Evolutionary conservation across 2,797 vertebrate species (phyloP).

Genomic region (Remorina albescens): DNA sequence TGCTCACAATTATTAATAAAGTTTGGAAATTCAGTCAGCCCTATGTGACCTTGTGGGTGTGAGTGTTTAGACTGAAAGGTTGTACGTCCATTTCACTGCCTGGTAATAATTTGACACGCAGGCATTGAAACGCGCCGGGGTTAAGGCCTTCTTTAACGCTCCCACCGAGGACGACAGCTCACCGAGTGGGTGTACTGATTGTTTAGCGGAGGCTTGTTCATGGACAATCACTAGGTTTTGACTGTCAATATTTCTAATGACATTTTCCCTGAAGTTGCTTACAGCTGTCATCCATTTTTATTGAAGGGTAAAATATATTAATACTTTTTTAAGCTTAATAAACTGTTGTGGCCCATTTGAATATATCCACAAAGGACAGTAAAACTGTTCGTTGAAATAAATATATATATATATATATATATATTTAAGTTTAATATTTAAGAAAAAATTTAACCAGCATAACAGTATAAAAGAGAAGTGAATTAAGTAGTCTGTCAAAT

Average conservation of each 20-base stretch:
- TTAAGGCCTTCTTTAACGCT: slow-evolving; percentile 52
- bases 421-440: too few species aligned
- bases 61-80: slow-evolving; percentile 22
- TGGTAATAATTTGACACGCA: slow-evolving; percentile 51
- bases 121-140: slow-evolving; percentile 24
- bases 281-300: not conserved
- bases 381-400: not conserved
- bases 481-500: too few species aligned
- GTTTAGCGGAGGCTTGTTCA: not conserved
- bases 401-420: too few species aligned
- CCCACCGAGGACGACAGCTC: not conserved
- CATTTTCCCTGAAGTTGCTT: not conserved
- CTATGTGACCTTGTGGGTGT: slow-evolving; percentile 36
- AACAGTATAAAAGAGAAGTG: too few species aligned
- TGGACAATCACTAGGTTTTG: not conserved
- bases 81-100: slow-evolving; percentile 35
- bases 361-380: not conserved
- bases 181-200: not conserved
- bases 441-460: not conserved
- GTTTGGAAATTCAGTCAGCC: slow-evolving; percentile 12
- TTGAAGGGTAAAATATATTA: not conserved
- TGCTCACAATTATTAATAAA: slow-evolving; percentile 30
- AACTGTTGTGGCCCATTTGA: not conserved
- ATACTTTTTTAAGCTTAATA: not conserved
- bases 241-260: not conserved